These are phyloP conservation scores for Rhombomys opimus DNA, from an alignment of 2,113 vertebrate genomes.

Conservation along the genomic window DNA sequence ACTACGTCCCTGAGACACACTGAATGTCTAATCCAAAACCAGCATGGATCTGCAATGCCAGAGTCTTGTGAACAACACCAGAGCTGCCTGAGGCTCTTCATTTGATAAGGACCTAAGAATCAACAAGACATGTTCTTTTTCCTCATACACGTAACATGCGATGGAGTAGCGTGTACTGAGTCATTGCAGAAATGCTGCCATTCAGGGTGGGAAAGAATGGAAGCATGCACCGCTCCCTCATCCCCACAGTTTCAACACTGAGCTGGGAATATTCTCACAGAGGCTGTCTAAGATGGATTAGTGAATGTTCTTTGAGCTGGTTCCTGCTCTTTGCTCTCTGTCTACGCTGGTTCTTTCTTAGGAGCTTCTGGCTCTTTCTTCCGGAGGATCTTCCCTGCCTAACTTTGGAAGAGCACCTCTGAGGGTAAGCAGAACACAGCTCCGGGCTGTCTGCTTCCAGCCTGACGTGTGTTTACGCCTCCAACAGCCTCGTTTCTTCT, in stretches of 20 bases:
- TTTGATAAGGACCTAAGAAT: not conserved
- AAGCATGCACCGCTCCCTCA: accelerated
- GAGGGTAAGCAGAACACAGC: not conserved
- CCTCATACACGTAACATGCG: not conserved
- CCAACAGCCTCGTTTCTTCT: not conserved
- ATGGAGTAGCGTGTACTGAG: not conserved
- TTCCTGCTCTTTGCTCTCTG: not conserved
- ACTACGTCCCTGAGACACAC: not conserved
- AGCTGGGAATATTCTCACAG: not conserved
- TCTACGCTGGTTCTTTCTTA: not conserved
- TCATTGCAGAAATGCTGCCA: not conserved
- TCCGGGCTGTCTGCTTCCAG: not conserved
- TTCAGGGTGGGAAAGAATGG: not conserved
- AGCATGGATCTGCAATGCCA: not conserved
- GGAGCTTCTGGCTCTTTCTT: not conserved
- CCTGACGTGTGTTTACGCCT: not conserved
- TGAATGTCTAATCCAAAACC: not conserved
- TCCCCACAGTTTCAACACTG: not conserved
- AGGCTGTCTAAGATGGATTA: not conserved
- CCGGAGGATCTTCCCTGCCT: not conserved
- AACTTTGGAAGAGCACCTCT: not conserved
- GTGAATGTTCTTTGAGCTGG: not conserved
- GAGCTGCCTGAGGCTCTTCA: not conserved
- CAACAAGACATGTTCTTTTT: not conserved
- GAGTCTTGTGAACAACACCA: not conserved